Percentiles rank a stretch among this genome's conserved stretches.
phyloP scores from a whole-genome alignment of 1,140 invertebrate genomes.

The Microplitis demolitor region DNA sequence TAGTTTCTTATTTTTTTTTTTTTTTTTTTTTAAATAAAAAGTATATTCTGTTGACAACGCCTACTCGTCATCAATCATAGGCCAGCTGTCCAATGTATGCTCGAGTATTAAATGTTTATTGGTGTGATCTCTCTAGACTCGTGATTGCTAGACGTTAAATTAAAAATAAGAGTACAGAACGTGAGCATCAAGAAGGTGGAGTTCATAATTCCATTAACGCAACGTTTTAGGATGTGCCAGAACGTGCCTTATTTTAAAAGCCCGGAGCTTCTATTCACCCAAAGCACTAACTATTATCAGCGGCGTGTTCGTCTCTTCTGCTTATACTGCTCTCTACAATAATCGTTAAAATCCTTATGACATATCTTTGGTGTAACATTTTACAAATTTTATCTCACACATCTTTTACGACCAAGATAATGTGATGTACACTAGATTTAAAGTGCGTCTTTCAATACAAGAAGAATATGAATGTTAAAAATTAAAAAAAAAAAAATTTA shows the following conservation, averaged over 20 bases:
- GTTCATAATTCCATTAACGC: slow-evolving; percentile 30
- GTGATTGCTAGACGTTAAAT: neutral
- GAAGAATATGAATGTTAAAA: neutral
- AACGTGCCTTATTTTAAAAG: neutral
- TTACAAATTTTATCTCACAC: no score
- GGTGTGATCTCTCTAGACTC: neutral
- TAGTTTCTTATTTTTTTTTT: no score
- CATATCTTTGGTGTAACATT: no score
- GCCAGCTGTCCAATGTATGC: slow-evolving; percentile 26
- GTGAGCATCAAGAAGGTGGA: slow-evolving; percentile 16
- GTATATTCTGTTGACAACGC: neutral
- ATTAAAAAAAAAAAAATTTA: no score
- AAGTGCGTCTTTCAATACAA: neutral
- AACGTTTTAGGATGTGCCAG: no score
- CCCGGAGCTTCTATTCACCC: neutral
- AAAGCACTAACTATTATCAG: no score
- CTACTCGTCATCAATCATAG: slow-evolving; percentile 24
- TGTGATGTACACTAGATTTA: no score
- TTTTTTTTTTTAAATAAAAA: neutral
- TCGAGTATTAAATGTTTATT: neutral
- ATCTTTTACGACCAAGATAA: no score
- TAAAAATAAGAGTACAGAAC: neutral
- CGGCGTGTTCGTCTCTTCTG: no score
- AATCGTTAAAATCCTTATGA: no score
- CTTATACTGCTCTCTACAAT: no score